A percentile compares a stretch with the other conserved stretches of the same genome.
Conservation (phyloP, 2,113 vertebrate genomes). For the Odocoileus hemionus region DNA sequence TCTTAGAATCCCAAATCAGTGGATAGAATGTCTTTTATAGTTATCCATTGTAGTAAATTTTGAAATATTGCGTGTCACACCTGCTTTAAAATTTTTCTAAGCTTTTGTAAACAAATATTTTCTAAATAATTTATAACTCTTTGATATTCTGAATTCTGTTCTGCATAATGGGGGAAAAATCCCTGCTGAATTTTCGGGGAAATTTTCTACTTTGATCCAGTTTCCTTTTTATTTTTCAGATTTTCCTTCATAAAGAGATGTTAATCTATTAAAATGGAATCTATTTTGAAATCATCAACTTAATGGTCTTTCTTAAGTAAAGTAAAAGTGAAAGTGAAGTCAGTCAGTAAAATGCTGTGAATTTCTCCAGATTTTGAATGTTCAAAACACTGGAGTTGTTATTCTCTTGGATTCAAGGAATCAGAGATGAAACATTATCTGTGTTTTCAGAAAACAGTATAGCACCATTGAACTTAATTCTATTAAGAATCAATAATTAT, state of each 20-base stretch:
- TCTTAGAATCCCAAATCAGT: neutral
- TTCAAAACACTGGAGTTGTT: neutral
- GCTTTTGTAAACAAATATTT: neutral
- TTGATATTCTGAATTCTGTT: neutral
- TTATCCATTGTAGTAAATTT: neutral
- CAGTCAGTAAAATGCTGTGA: neutral
- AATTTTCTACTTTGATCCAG: neutral
- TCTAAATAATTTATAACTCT: neutral
- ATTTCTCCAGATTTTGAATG: neutral
- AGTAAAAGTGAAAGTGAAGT: neutral
- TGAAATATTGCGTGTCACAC: neutral
- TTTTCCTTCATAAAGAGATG: neutral
- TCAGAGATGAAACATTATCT: neutral
- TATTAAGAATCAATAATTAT: neutral
- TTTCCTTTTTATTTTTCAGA: slow-evolving; percentile 24
- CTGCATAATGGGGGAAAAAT: neutral
- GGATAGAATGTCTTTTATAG: neutral
- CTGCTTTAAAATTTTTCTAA: neutral
- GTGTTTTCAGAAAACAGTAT: neutral
- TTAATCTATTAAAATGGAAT: neutral
- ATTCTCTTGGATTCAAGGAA: neutral
- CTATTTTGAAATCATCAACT: neutral
- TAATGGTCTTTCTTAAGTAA: neutral
- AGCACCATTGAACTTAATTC: neutral
- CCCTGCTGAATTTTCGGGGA: neutral